Evolutionary conservation across 2,113 vertebrate species (phyloP).

Genomic region (Platycercus adscitus): DNA sequence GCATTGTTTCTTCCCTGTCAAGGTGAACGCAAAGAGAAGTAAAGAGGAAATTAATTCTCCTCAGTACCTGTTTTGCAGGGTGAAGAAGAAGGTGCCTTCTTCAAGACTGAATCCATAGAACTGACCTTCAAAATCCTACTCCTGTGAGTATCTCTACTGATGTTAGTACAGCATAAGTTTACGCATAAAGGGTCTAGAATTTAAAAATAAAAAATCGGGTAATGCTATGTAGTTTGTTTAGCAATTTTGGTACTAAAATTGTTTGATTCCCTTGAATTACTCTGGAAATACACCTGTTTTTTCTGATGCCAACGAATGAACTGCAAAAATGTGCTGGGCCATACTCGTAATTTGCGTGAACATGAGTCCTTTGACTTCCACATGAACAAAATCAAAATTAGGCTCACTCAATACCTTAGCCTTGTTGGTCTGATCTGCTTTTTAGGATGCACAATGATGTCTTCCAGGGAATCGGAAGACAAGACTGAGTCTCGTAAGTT

Average conservation of each 20-base stretch:
- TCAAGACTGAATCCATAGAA: neutral
- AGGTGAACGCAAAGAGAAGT: conserved; percentile 24
- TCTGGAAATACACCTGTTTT: neutral
- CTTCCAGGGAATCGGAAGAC: neutral
- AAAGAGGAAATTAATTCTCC: neutral
- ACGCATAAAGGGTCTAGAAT: neutral
- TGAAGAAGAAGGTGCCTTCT: neutral
- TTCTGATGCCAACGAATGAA: neutral
- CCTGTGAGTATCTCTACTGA: neutral
- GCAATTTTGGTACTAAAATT: neutral
- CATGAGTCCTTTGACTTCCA: neutral
- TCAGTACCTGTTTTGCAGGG: neutral
- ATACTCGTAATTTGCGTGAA: neutral
- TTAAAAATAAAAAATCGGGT: neutral
- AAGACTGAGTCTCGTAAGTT: neutral
- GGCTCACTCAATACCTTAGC: neutral
- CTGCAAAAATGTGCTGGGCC: neutral
- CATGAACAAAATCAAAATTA: neutral
- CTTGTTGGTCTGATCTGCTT: neutral
- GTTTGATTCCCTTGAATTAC: neutral
- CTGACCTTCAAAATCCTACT: neutral
- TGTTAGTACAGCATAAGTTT: neutral
- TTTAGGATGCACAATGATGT: neutral
- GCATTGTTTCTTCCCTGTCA: conserved; percentile 35
- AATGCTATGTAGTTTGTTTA: neutral